Percentiles rank a stretch among this genome's conserved stretches.
Evolutionary conservation across 2,888 invertebrate species (phyloP).

Genomic region (Torymus aiolomorphi): DNA sequence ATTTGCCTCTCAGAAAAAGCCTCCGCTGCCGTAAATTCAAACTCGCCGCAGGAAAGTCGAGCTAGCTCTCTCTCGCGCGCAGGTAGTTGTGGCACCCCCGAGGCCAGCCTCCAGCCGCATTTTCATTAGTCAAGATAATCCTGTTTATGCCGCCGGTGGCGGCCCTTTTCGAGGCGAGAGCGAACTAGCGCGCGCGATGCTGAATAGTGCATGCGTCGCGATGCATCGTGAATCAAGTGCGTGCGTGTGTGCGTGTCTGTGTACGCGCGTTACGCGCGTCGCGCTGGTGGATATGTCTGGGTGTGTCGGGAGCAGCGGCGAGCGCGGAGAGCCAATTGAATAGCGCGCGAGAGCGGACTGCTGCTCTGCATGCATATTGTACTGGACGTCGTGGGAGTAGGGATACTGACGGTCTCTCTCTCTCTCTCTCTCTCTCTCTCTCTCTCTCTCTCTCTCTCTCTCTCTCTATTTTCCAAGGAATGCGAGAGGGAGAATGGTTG

Average conservation of each 20-base stretch:
- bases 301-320: not conserved
- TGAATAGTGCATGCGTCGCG: slow-evolving; percentile 27
- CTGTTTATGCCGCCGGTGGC: slow-evolving; percentile 61
- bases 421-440: not conserved
- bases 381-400: not conserved
- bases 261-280: slow-evolving; percentile 42
- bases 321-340: slow-evolving; percentile 12
- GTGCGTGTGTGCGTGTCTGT: slow-evolving; percentile 52
- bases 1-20: too few relatives aligned
- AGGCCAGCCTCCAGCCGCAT: slow-evolving; percentile 55
- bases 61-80: not conserved
- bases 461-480: slow-evolving; percentile 17
- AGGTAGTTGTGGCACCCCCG: slow-evolving; percentile 42
- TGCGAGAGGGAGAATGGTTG: not conserved
- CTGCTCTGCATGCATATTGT: slow-evolving; percentile 5
- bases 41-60: not conserved
- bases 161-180: not conserved
- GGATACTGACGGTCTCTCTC: not conserved
- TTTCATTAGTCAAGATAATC: slow-evolving; percentile 70
- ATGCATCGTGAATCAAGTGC: slow-evolving; percentile 58
- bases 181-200: not conserved
- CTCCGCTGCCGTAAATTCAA: not conserved
- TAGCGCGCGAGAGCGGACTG: not conserved
- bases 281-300: not conserved
- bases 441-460: too few relatives aligned